These are phyloP conservation scores for Drosophila percnosoma DNA, from an alignment of 2,888 invertebrate species.

Conservation along the genomic window DNA sequence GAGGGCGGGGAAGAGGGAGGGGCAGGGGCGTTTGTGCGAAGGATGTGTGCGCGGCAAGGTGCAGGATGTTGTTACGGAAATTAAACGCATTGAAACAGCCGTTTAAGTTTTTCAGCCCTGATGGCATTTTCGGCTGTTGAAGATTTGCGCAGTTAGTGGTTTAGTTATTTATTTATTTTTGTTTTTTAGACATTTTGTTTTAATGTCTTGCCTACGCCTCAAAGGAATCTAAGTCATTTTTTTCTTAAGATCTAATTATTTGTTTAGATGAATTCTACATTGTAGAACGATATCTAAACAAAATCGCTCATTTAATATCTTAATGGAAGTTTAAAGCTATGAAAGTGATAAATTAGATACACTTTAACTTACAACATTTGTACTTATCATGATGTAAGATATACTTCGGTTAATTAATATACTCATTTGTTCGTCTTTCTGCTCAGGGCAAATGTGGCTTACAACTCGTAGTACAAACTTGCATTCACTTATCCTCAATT, in stretches of 20 bases:
- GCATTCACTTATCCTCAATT: slow-evolving; percentile 4
- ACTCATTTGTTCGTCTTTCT: not conserved
- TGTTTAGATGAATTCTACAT: not conserved
- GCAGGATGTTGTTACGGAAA: slow-evolving; percentile 70
- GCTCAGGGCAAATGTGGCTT: not conserved
- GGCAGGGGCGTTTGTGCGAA: not conserved
- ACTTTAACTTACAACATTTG: not conserved
- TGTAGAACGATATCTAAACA: not conserved
- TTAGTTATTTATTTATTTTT: not conserved
- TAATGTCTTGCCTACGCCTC: slow-evolving; percentile 17
- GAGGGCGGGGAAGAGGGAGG: not conserved
- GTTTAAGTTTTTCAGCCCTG: slow-evolving; percentile 32
- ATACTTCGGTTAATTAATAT: not conserved
- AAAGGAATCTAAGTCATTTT: not conserved
- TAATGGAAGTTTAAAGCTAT: not conserved
- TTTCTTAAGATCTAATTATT: not conserved
- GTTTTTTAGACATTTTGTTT: not conserved
- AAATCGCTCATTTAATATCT: not conserved
- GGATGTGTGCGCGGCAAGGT: slow-evolving; percentile 50
- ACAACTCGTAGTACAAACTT: not conserved
- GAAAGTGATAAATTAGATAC: not conserved
- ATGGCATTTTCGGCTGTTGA: slow-evolving; percentile 15
- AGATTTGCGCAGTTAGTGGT: slow-evolving; percentile 21
- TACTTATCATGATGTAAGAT: not conserved
- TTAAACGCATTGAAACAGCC: slow-evolving; percentile 66